Evolutionary conservation across 2,888 invertebrate genomes (phyloP).

Genomic region (Hyles lineata): DNA sequence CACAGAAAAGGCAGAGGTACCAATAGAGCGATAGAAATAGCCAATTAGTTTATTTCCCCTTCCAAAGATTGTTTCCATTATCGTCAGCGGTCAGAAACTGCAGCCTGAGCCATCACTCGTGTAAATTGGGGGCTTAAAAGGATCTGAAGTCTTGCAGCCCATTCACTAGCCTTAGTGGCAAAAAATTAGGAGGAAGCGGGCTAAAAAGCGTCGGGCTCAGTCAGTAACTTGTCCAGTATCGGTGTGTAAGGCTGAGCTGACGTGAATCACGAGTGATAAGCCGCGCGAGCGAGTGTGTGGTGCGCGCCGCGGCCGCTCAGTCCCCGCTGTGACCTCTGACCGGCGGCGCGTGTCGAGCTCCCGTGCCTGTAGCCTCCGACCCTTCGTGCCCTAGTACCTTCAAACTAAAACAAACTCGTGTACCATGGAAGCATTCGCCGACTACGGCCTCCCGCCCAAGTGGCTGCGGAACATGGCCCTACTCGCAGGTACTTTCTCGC

Average conservation of each 20-base stretch:
- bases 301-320: conserved; percentile 51
- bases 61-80: too few relatives aligned
- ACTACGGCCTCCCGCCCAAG: conserved; percentile 49
- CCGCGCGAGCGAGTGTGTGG: conserved; percentile 37
- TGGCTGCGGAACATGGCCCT: conserved; percentile 69
- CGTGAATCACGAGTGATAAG: conserved; percentile 69
- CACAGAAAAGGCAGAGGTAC: background rate
- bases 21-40: background rate
- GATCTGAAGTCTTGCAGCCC: too few relatives aligned
- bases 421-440: conserved; percentile 34
- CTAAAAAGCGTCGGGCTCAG: conserved; percentile 11
- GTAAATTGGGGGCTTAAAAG: too few relatives aligned
- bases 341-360: conserved; percentile 55
- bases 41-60: background rate
- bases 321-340: conserved; percentile 73
- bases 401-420: background rate
- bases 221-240: conserved; percentile 38
- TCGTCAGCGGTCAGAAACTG: too few relatives aligned
- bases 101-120: too few relatives aligned
- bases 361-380: conserved; percentile 17
- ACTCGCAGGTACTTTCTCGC: conserved; percentile 56
- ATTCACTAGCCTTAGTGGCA: too few relatives aligned
- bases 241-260: conserved; percentile 37
- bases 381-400: background rate
- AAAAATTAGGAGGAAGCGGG: conserved; percentile 25